A percentile compares a stretch with the other conserved stretches of the same genome.
Conservation (phyloP, 2,113 vertebrate species). For the Oophaga pumilio region DNA sequence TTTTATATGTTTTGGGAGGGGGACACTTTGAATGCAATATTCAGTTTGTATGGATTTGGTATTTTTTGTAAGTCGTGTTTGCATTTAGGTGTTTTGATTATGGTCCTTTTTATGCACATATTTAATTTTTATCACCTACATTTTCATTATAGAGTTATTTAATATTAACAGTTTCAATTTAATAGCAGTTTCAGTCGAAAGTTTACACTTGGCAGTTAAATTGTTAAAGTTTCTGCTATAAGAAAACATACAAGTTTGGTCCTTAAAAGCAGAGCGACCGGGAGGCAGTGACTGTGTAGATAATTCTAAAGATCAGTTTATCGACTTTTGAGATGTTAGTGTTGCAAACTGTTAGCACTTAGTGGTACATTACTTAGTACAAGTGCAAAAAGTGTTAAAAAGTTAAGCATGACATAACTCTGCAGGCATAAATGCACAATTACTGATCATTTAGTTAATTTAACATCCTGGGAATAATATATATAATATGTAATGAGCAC, state of each 20-base stretch:
- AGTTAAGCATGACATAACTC: not conserved
- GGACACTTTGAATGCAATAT: not conserved
- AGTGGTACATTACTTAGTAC: not conserved
- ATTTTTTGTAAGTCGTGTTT: not conserved
- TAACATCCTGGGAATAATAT: not conserved
- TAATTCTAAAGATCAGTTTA: not conserved
- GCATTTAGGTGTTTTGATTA: not conserved
- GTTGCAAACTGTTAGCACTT: not conserved
- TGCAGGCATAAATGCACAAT: not conserved
- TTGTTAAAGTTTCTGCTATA: not conserved
- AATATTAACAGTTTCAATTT: not conserved
- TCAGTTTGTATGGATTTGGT: not conserved
- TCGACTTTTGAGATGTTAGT: not conserved
- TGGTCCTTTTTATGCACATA: not conserved
- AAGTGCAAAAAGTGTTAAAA: not conserved
- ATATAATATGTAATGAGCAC: not conserved
- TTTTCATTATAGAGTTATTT: not conserved
- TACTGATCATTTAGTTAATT: not conserved
- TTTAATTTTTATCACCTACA: not conserved
- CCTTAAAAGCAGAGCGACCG: not conserved
- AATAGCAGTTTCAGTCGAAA: too few species aligned
- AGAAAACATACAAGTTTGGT: not conserved
- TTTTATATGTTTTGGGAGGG: not conserved
- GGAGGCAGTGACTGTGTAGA: not conserved
- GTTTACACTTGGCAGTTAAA: not conserved